Base-by-base conservation (phyloP, 2,113 vertebrate species). In the Bufo gargarizans region DNA sequence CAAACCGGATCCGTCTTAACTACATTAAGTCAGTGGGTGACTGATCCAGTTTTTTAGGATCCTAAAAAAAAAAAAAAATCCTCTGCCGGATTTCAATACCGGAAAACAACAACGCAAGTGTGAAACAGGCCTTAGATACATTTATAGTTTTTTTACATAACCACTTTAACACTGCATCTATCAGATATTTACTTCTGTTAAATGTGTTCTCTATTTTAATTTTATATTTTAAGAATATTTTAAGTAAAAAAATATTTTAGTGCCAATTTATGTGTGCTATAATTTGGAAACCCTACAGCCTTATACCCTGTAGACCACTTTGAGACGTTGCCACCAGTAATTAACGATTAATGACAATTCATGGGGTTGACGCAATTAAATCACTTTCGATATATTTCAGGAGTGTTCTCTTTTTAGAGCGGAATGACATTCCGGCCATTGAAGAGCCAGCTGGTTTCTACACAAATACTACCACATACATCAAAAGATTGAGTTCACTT, bases 321-420 rank as follows among this genome's bases (percentile, higher is more conserved):
- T 49, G 17, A 82, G 56, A 16, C 78, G 49, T 2, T 16, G 55
- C 10, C 22, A 67, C 63, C 8, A 4, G n/a, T n/a, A 82, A 45
- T 49, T n/a, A 50, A 63, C 65, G 80, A 67, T 65, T 10, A 65
- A 82, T 50, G 61, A 22, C 9, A 82, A 82, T n/a, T 4, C 33
- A 47, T 67, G 14, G 63, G 20, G 49, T 6, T 14, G 47, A 84
- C 47, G 71, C 65, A 33, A 53, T 71, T 69, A 55, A 69, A 53
- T 33, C 47, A 3, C 71, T 63, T 65, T 67, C 63, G 69, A 43
- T 22, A 55, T 84, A 53, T 71, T 71, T 71, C 82, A 84, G n/a
- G 49, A 71, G 47, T 84, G 82, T 83, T 69, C 82, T 71, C 63
- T 11, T 69, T 71, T 69, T 55, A 71, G 82, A 71, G 22, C 58